These are phyloP conservation scores for Fissipunctia ypsillon DNA, from an alignment of 2,888 invertebrate genomes.

Conservation along the genomic window DNA sequence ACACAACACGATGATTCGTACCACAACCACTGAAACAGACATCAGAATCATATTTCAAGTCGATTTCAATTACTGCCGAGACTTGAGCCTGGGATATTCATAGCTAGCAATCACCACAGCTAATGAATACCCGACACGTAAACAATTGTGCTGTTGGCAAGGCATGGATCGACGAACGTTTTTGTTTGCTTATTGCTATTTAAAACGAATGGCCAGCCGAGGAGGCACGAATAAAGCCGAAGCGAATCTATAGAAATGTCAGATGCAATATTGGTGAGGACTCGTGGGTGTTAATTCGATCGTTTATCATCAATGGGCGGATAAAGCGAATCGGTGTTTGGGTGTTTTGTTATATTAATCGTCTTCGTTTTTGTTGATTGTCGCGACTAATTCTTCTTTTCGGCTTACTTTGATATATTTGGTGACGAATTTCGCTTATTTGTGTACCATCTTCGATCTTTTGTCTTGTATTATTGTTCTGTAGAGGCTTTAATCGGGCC, in stretches of 20 bases:
- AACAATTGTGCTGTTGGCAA: constrained; percentile 52
- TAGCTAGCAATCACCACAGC: constrained; percentile 51
- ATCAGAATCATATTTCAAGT: constrained; percentile 51
- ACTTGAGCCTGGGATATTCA: constrained; percentile 43
- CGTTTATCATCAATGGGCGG: constrained; percentile 56
- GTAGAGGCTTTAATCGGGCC: too few species aligned
- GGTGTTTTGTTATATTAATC: constrained; percentile 23
- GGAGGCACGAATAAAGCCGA: constrained; percentile 55
- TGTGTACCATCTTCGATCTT: neutral
- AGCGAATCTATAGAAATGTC: constrained; percentile 61
- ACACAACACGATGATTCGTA: neutral
- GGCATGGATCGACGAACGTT: constrained; percentile 59
- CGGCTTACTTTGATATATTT: constrained; percentile 3
- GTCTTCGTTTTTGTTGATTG: constrained; percentile 20
- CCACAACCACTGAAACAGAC: constrained; percentile 35
- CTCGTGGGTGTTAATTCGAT: constrained; percentile 51
- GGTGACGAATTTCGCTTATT: constrained; percentile 1
- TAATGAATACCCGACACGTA: constrained; percentile 56
- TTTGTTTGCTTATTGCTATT: constrained; percentile 53
- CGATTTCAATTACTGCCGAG: constrained; percentile 51
- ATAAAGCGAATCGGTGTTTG: constrained; percentile 38
- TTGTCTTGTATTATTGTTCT: too few species aligned
- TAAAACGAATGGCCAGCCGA: constrained; percentile 40
- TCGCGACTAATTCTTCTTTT: constrained; percentile 24
- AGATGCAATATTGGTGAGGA: constrained; percentile 60